These are phyloP conservation scores for Amblyjoppa fuscipennis DNA, from an alignment of 2,888 invertebrate genomes.

Conservation along the genomic window DNA sequence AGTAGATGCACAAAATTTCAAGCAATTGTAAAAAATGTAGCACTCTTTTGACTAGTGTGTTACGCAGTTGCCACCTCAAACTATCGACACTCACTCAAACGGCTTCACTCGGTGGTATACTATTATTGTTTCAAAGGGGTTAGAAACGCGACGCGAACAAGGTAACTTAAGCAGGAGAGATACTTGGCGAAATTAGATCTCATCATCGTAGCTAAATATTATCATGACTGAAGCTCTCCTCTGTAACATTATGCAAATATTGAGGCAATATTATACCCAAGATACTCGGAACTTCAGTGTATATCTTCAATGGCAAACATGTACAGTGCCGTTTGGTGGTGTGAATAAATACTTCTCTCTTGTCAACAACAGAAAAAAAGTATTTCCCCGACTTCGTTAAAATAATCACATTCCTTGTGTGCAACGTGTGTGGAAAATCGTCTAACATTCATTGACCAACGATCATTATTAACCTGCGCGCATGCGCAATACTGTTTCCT, in stretches of 20 bases:
- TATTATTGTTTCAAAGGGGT: neutral
- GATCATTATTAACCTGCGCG: no score
- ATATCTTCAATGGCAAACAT: neutral
- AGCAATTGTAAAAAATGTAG: no score
- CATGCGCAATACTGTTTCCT: no score
- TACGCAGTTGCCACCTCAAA: neutral
- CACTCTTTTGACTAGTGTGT: no score
- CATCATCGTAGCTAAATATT: neutral
- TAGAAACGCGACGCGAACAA: neutral
- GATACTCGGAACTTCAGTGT: neutral
- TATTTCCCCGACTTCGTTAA: no score
- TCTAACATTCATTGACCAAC: no score
- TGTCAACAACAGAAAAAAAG: neutral
- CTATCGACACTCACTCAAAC: neutral
- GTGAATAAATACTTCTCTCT: neutral
- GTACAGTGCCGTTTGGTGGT: neutral
- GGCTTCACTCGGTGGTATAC: neutral
- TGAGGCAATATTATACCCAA: neutral
- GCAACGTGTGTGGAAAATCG: no score
- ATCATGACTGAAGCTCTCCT: neutral
- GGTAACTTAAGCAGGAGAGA: neutral
- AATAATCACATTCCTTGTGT: no score
- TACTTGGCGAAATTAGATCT: neutral
- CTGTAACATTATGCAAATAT: slow-evolving; percentile 46
- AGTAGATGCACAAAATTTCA: no score